Conservation (phyloP, 2,113 vertebrate species). For the Hystrix brachyura region DNA sequence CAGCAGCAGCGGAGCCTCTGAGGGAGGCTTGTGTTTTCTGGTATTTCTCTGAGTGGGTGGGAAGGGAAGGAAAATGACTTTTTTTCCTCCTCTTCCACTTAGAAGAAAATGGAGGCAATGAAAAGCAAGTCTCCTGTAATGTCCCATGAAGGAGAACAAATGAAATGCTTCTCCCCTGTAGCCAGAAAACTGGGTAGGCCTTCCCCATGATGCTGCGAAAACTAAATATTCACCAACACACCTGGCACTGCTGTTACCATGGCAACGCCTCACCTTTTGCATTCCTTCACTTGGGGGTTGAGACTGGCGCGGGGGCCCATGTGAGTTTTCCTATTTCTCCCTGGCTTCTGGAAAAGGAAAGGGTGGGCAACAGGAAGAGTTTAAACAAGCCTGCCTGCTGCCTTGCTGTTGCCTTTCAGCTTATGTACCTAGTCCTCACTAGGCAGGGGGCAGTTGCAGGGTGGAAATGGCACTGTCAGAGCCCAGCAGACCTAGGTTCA, state of each 20-base stretch:
- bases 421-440: not conserved
- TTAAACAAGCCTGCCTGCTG: not conserved
- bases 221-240: constrained; percentile 55
- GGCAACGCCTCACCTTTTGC: constrained; percentile 74
- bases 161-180: constrained; percentile 65
- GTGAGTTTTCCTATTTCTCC: constrained; percentile 62
- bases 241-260: constrained; percentile 74
- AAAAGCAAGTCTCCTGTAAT: constrained; percentile 67
- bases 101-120: constrained; percentile 67
- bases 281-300: constrained; percentile 69
- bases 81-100: constrained; percentile 59
- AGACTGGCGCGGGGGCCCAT: constrained; percentile 40
- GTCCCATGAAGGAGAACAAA: constrained; percentile 71
- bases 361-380: not conserved
- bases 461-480: not conserved
- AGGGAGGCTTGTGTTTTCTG: constrained; percentile 44
- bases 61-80: not conserved
- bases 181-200: constrained; percentile 50
- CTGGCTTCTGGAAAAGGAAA: constrained; percentile 45
- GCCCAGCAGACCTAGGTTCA: constrained; percentile 16
- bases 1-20: constrained; percentile 17
- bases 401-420: not conserved
- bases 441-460: not conserved
- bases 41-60: constrained; percentile 43
- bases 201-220: not conserved